phyloP scores from a whole-genome alignment of 2,888 invertebrate species.

The Drosophila ustulata region DNA sequence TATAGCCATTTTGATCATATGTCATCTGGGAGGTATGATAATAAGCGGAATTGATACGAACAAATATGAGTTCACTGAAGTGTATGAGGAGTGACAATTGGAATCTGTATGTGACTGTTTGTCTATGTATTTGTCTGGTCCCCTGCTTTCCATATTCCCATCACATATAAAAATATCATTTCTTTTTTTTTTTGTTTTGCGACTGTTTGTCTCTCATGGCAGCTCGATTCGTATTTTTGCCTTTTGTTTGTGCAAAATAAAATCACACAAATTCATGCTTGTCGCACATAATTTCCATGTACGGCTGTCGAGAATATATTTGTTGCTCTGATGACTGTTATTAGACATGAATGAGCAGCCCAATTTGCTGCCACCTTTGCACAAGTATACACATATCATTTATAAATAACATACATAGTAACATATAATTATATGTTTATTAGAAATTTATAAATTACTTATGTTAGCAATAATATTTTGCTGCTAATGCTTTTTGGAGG shows the following conservation, averaged over 20 bases:
- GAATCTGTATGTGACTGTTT: constrained; percentile 25
- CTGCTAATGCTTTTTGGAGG: neutral
- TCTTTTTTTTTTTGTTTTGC: neutral
- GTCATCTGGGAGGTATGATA: constrained; percentile 1
- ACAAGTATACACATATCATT: too few species aligned
- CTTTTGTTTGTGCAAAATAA: constrained; percentile 12
- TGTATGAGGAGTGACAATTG: constrained; percentile 18
- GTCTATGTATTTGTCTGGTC: constrained; percentile 8
- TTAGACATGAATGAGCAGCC: neutral
- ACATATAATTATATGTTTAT: neutral
- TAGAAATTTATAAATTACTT: too few species aligned
- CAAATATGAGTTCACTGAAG: constrained; percentile 32
- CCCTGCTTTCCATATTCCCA: neutral
- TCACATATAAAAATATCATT: constrained; percentile 12
- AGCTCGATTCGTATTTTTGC: constrained; percentile 6
- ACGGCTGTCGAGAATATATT: neutral
- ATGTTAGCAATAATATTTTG: neutral
- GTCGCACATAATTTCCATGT: constrained; percentile 5
- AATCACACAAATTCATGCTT: constrained; percentile 15
- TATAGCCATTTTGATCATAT: neutral
- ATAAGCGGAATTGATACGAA: constrained; percentile 15
- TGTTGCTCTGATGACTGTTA: neutral
- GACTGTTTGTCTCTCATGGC: neutral
- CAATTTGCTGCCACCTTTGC: neutral
- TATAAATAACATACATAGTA: too few species aligned